A percentile compares a stretch with the other conserved stretches of the same genome.
phyloP scores from a whole-genome alignment of 1,140 invertebrate genomes.

The Danaus melanippus region DNA sequence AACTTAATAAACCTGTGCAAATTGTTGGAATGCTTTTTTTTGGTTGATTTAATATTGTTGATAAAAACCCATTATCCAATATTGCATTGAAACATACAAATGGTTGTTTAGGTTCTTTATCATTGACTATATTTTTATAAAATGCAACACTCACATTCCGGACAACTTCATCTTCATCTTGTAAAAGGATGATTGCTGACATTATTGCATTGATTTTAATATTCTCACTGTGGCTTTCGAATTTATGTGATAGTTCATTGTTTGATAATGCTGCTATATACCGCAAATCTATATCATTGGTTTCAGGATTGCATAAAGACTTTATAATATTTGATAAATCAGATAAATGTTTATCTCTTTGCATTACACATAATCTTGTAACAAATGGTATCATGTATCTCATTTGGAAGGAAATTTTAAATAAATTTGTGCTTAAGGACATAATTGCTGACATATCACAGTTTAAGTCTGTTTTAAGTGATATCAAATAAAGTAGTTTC shows the following conservation, averaged over 20 bases:
- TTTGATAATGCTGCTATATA: conserved; percentile 46
- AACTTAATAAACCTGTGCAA: conserved; percentile 28
- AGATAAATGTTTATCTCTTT: conserved; percentile 23
- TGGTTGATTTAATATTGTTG: conserved; percentile 26
- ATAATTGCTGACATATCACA: conserved; percentile 12
- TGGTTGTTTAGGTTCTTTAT: conserved; percentile 33
- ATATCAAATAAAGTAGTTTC: conserved; percentile 49
- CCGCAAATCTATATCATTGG: conserved; percentile 52
- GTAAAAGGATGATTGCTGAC: conserved; percentile 48
- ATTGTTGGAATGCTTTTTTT: conserved; percentile 26
- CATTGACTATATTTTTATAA: conserved; percentile 31
- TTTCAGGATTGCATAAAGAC: conserved; percentile 40
- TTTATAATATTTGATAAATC: conserved; percentile 37
- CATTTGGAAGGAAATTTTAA: conserved; percentile 34
- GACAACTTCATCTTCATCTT: conserved; percentile 67
- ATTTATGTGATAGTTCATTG: conserved; percentile 46
- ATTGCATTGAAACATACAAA: conserved; percentile 51
- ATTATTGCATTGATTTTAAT: conserved; percentile 50
- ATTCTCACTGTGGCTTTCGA: conserved; percentile 31
- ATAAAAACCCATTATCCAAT: conserved; percentile 40
- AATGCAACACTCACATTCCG: conserved; percentile 45
- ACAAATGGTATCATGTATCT: conserved; percentile 54
- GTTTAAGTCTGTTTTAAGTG: conserved; percentile 24
- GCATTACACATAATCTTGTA: conserved; percentile 26
- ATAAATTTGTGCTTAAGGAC: conserved; percentile 17